Percentiles rank a stretch among this genome's conserved stretches.
phyloP scores from a whole-genome alignment of 2,888 invertebrate species.

The Koerneria pararmatus region DNA sequence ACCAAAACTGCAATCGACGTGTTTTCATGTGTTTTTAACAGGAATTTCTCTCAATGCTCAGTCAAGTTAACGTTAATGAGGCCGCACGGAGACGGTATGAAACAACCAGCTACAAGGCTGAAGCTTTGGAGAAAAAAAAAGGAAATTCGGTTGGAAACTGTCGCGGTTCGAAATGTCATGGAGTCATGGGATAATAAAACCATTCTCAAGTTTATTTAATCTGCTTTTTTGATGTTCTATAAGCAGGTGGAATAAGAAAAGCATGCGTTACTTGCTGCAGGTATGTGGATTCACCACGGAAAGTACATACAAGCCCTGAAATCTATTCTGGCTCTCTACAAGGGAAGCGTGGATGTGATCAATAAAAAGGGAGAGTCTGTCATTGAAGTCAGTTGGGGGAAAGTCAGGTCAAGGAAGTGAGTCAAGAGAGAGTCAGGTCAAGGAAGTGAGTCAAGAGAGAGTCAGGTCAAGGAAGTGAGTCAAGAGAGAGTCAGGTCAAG shows the following conservation, averaged over 20 bases:
- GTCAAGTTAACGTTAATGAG: not conserved
- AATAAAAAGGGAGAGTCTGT: constrained; percentile 24
- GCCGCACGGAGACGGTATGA: not conserved
- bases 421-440: no score
- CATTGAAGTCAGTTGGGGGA: not conserved
- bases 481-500: no score
- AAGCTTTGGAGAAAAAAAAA: constrained; percentile 4
- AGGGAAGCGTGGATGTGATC: constrained; percentile 33
- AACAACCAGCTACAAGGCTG: no score
- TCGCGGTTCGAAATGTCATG: no score
- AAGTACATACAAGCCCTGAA: constrained; percentile 42
- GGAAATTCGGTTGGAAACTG: no score
- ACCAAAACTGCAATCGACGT: not conserved
- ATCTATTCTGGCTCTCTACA: constrained; percentile 46
- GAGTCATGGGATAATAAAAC: no score
- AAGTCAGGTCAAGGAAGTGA: not conserved
- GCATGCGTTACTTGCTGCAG: constrained; percentile 18
- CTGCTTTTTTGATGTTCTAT: not conserved
- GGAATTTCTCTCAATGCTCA: not conserved
- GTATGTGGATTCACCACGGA: constrained; percentile 40
- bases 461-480: no score
- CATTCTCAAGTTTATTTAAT: no score
- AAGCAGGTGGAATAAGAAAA: not conserved
- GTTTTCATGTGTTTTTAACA: not conserved
- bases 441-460: no score